Percentiles rank a stretch among this genome's conserved stretches.
These are phyloP conservation scores for Myripristis jacobus DNA, from an alignment of 2,797 vertebrate species.

Conservation along the genomic window DNA sequence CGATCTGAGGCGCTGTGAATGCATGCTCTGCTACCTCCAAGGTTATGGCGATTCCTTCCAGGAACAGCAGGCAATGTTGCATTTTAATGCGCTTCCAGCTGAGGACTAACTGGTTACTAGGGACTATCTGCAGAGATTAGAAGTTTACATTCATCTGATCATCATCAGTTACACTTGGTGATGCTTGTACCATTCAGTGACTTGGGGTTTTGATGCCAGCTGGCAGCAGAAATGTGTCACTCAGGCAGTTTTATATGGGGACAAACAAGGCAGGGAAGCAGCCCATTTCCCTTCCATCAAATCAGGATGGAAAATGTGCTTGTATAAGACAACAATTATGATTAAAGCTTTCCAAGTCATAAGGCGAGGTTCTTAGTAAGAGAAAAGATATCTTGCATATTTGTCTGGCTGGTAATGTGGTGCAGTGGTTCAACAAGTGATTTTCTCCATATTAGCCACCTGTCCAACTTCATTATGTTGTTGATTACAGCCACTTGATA, in stretches of 20 bases:
- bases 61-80: conserved; percentile 32
- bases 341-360: conserved; percentile 22
- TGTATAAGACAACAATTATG: conserved; percentile 1
- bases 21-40: conserved; percentile 13
- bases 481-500: too few species aligned
- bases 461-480: too few species aligned
- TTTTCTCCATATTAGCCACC: too few species aligned
- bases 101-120: conserved; percentile 39
- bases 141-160: conserved; percentile 63
- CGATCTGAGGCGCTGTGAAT: conserved; percentile 25
- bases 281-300: conserved; percentile 19
- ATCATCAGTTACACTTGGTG: conserved; percentile 72
- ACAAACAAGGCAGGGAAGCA: conserved; percentile 20
- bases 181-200: conserved; percentile 70
- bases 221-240: conserved; percentile 54
- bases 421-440: too few species aligned
- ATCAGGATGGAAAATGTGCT: conserved; percentile 5
- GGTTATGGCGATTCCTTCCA: conserved; percentile 33
- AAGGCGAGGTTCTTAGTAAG: conserved; percentile 12
- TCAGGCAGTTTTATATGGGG: conserved; percentile 29
- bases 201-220: conserved; percentile 57
- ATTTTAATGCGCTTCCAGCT: conserved; percentile 46
- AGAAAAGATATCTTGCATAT: conserved; percentile 26
- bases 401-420: neutral
- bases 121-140: conserved; percentile 58